phyloP scores from a whole-genome alignment of 53 echinoderm and acorn worm genomes.

The Patiria pectinifera region DNA sequence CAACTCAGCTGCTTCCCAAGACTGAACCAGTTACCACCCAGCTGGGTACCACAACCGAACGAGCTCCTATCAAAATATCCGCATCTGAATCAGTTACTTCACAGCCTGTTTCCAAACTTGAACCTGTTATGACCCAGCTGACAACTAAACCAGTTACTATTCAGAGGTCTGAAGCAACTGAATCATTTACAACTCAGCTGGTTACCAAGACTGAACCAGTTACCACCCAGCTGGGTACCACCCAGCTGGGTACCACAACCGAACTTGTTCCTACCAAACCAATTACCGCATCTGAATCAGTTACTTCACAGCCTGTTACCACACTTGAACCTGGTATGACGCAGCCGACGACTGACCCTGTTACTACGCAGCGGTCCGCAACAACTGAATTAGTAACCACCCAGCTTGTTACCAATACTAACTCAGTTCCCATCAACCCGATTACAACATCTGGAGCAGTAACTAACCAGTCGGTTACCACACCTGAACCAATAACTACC shows the following conservation, averaged over 20 bases:
- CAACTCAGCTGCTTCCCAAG: not conserved
- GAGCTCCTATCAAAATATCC: not conserved
- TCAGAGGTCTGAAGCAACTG: no score
- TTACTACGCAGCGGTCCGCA: no score
- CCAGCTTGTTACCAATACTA: not conserved
- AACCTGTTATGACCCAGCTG: not conserved
- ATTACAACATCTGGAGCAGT: not conserved
- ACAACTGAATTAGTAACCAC: no score
- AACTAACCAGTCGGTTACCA: not conserved
- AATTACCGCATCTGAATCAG: not conserved
- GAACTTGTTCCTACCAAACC: not conserved
- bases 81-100: no score
- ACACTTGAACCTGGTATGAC: not conserved
- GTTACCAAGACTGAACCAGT: conserved; percentile 1
- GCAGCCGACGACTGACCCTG: not conserved
- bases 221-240: not conserved
- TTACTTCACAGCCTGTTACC: not conserved
- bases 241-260: not conserved
- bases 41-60: conserved; percentile 16
- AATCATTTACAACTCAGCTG: not conserved
- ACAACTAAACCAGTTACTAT: not conserved
- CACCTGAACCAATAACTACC: conserved; percentile 27
- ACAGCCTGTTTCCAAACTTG: not conserved
- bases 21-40: conserved; percentile 17
- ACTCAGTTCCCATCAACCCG: not conserved